Base-by-base conservation (phyloP, 2,797 vertebrate species). In the Podarcis siculus region DNA sequence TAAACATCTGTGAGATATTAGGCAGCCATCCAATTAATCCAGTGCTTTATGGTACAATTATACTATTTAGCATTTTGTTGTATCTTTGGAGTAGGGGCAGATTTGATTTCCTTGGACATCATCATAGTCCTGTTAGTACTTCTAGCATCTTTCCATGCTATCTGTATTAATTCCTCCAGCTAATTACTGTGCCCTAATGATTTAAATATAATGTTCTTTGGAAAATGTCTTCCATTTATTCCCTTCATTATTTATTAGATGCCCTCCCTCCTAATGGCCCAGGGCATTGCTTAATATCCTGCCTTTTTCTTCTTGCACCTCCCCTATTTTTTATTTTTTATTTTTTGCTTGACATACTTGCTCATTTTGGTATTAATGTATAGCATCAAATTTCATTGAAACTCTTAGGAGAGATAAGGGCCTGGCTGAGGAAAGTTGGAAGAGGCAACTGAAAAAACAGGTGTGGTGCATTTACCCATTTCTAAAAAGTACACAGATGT, bases 201-300 rank as follows among this genome's bases (percentile, higher is more conserved):
- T 86, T 85, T 92, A 93, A 96, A 94, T 86, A 81, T 85, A 93
- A 93, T 91, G 91, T 58, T 96, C 82, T 92, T 90, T 79, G 88
- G 86, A 93, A 75, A 83, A 81, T 86, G 93, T 84, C 90, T 90
- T 94, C 92, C 69, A 94, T 90, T 27, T 92, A 67, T 91, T 94
- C 91, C 89, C 23, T 71, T 90, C 83, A 92, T 95, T 94, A 94
- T 93, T 95, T 94, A 95, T 96, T 94, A 94, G 93, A 94, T 92
- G 89, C 89, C 94, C 89, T 86, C 89, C 23, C n/a, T 81, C 87
- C 81, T 83, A 82, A 93, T 77, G 1, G 25, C n/a, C 92, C 94
- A 90, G 80, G 87, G 83, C 92, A 76, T 89, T 86, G 77, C 90
- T 95, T 94, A 95, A 93, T 93, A 92, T 91, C 83, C 67, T 87